Conservation (phyloP, 2,797 vertebrate species). For the Pangasius sanitwongsei region DNA sequence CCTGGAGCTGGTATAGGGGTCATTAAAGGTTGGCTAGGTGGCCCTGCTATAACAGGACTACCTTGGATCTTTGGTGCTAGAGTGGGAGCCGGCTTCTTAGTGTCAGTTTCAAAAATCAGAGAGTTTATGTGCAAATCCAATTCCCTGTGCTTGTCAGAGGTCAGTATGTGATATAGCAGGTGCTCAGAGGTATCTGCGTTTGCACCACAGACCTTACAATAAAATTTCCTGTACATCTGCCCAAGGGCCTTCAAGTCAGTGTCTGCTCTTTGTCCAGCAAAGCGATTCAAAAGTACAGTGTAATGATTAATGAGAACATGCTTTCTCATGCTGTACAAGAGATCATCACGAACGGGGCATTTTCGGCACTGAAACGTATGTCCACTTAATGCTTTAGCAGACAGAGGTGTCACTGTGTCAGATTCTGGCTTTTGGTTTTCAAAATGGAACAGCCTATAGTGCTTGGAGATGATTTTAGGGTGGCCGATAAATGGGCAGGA, state of each 20-base stretch:
- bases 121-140: conserved; percentile 85
- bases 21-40: conserved; percentile 65
- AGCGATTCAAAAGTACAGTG: conserved; percentile 78
- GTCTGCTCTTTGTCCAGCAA: conserved; percentile 79
- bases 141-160: conserved; percentile 85
- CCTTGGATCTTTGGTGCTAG: conserved; percentile 77
- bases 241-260: conserved; percentile 58
- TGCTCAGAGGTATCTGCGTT: conserved; percentile 85
- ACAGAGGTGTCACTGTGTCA: conserved; percentile 49
- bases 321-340: conserved; percentile 93
- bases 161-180: conserved; percentile 90
- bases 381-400: conserved; percentile 57
- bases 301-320: conserved; percentile 92
- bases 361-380: conserved; percentile 85
- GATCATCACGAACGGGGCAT: conserved; percentile 84
- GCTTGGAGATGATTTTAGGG: conserved; percentile 84
- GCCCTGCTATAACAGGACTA: conserved; percentile 65
- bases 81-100: conserved; percentile 60
- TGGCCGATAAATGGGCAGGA: conserved; percentile 86
- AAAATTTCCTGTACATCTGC: conserved; percentile 69
- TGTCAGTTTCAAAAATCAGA: conserved; percentile 82
- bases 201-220: conserved; percentile 89
- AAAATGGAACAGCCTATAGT: conserved; percentile 88
- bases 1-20: conserved; percentile 63
- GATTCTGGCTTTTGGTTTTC: conserved; percentile 55